Conservation (phyloP, 2,113 vertebrate species). For the Crotalus viridis region DNA sequence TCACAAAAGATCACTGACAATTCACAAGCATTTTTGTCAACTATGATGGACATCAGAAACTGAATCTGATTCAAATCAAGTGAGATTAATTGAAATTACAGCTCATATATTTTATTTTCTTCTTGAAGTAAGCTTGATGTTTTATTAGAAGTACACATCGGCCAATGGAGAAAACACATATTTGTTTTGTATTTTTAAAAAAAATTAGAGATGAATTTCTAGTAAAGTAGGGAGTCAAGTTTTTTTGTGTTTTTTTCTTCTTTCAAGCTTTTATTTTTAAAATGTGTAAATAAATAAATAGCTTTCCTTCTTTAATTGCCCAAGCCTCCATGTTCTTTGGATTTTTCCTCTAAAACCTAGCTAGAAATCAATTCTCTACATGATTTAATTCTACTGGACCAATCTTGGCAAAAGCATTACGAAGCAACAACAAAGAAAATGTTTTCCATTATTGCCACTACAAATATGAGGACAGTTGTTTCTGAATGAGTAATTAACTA, state of each 20-base stretch:
- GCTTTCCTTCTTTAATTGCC: neutral
- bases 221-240: neutral
- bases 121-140: neutral
- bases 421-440: neutral
- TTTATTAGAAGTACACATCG: neutral
- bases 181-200: neutral
- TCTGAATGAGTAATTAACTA: neutral
- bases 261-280: neutral
- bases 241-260: neutral
- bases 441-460: neutral
- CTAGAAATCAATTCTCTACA: neutral
- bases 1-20: neutral
- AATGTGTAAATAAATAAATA: neutral
- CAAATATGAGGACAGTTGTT: neutral
- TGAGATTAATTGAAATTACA: neutral
- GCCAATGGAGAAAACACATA: neutral
- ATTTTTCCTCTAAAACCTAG: neutral
- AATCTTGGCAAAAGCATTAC: neutral
- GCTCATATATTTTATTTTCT: neutral
- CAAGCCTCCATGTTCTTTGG: neutral
- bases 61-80: neutral
- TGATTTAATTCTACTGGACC: neutral
- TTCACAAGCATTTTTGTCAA: neutral
- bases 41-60: neutral
- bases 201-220: neutral